Conservation (phyloP, 2,888 invertebrate species). For the Trissolcus brochymenae region DNA sequence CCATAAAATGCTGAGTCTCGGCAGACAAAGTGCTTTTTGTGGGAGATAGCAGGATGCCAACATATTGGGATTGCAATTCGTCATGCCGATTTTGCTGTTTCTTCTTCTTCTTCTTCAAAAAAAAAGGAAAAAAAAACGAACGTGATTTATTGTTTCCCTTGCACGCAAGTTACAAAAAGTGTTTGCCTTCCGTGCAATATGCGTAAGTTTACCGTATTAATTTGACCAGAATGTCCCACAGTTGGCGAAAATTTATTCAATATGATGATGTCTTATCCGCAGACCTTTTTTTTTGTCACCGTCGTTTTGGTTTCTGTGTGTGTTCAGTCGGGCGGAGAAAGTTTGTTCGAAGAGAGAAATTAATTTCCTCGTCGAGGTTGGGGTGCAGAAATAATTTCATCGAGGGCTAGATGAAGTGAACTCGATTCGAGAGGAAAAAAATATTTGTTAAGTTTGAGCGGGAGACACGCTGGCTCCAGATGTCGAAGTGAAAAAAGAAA, state of each 20-base stretch:
- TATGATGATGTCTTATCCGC: conserved; percentile 19
- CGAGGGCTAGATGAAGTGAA: conserved; percentile 3
- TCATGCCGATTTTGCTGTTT: not conserved
- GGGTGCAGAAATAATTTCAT: conserved; percentile 5
- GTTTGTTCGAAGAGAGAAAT: conserved; percentile 21
- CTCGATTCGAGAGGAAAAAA: conserved; percentile 1
- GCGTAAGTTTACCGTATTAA: conserved; percentile 18
- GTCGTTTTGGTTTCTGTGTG: conserved; percentile 9
- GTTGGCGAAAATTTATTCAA: conserved; percentile 19
- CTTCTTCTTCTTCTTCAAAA: too few relatives aligned
- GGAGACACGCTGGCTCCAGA: too few relatives aligned
- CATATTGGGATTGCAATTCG: too few relatives aligned
- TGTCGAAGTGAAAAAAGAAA: too few relatives aligned
- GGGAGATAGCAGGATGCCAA: too few relatives aligned
- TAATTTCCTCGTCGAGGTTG: conserved; percentile 14
- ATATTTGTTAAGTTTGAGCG: conserved; percentile 4
- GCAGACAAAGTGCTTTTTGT: too few relatives aligned
- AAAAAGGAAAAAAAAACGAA: conserved; percentile 10
- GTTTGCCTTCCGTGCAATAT: not conserved
- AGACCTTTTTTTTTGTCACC: not conserved
- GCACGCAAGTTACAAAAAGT: conserved; percentile 13
- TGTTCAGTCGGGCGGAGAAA: conserved; percentile 9
- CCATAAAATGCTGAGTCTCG: too few relatives aligned
- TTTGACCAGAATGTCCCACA: conserved; percentile 11
- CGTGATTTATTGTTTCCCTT: conserved; percentile 18